These are phyloP conservation scores for Chlorops oryzae DNA, from an alignment of 1,140 invertebrate genomes.

Conservation along the genomic window DNA sequence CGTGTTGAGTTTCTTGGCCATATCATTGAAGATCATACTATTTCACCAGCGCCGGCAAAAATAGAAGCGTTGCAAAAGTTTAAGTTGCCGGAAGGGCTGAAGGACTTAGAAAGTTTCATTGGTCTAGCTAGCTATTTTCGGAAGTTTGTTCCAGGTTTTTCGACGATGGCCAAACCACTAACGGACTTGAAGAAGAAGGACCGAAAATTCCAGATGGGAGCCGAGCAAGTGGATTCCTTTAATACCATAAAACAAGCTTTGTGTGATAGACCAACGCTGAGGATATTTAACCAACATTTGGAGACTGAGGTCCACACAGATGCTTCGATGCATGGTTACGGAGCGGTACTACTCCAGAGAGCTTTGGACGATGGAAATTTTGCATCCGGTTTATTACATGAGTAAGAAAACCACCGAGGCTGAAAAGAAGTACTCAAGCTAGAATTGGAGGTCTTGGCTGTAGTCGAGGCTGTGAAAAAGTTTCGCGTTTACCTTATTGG, in stretches of 20 bases:
- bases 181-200: conserved; percentile 27
- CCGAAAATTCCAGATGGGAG: conserved; percentile 8
- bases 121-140: conserved; percentile 41
- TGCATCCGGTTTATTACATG: conserved; percentile 47
- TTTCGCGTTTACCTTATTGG: conserved; percentile 26
- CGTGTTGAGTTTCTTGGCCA: conserved; percentile 3
- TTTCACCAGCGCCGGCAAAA: background rate
- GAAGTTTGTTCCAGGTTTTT: conserved; percentile 33
- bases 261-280: conserved; percentile 32
- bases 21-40: background rate
- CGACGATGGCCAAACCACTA: conserved; percentile 28
- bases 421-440: conserved; percentile 37
- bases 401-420: conserved; percentile 41
- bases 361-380: conserved; percentile 34
- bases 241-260: conserved; percentile 12
- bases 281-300: conserved; percentile 29
- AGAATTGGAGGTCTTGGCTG: conserved; percentile 46
- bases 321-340: conserved; percentile 29
- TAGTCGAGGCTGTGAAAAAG: conserved; percentile 44
- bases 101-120: conserved; percentile 38
- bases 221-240: conserved; percentile 10
- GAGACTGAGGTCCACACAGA: conserved; percentile 44
- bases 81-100: conserved; percentile 10
- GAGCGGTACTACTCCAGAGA: conserved; percentile 38
- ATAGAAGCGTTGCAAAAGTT: conserved; percentile 29